These are phyloP conservation scores for Nothura maculosa DNA, from an alignment of 2,797 vertebrate species.

Conservation along the genomic window DNA sequence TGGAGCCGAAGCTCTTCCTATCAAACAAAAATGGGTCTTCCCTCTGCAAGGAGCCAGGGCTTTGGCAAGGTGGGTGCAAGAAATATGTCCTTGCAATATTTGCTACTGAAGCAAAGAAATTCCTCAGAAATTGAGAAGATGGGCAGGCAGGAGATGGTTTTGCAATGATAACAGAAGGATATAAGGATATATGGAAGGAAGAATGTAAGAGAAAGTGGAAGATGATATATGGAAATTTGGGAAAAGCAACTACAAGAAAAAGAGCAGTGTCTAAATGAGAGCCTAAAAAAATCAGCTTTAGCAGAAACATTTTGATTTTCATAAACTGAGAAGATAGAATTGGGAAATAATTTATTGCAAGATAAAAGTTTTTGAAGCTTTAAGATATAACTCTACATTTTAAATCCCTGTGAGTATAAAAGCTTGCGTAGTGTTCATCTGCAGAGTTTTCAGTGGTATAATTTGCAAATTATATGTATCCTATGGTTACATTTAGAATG, in stretches of 20 bases:
- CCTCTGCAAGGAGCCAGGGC: background rate
- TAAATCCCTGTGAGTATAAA: background rate
- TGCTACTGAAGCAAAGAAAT: background rate
- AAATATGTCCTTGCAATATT: fast-evolving
- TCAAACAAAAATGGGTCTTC: background rate
- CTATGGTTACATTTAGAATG: background rate
- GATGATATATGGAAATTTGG: background rate
- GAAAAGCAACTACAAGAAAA: background rate
- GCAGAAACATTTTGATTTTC: background rate
- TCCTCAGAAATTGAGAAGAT: background rate
- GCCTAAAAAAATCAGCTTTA: background rate
- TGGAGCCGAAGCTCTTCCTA: too few species aligned
- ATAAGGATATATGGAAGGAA: background rate
- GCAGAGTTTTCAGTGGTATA: background rate
- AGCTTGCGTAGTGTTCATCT: background rate
- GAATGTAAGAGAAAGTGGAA: background rate
- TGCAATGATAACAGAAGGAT: background rate
- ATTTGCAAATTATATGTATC: background rate
- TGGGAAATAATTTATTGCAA: background rate
- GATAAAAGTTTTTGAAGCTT: background rate
- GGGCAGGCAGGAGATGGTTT: background rate
- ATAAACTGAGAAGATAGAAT: background rate
- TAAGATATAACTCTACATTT: background rate
- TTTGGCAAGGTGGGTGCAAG: background rate
- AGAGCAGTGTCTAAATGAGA: background rate